A percentile compares a stretch with the other conserved stretches of the same genome.
These are phyloP conservation scores for Anas platyrhynchos DNA, from an alignment of 2,113 vertebrate genomes.

Conservation along the genomic window DNA sequence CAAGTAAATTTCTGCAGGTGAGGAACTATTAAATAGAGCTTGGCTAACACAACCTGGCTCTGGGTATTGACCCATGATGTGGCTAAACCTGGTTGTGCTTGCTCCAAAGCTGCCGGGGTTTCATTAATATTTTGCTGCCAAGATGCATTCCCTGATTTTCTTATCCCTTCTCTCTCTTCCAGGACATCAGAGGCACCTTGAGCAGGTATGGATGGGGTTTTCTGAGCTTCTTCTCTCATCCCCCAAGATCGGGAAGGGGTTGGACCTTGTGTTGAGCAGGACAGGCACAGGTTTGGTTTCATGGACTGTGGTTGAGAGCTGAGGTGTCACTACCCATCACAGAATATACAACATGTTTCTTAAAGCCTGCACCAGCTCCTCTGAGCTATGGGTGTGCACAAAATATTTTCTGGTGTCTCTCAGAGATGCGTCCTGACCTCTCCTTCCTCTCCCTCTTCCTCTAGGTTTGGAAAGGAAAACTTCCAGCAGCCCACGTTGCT, in stretches of 20 bases:
- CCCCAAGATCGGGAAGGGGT: no score
- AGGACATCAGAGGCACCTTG: conserved; percentile 24
- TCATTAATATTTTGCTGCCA: rapidly evolving
- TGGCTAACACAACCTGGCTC: rapidly evolving
- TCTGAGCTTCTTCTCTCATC: neutral
- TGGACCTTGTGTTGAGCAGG: neutral
- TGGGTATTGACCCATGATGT: neutral
- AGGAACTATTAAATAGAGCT: neutral
- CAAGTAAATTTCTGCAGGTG: conserved; percentile 65
- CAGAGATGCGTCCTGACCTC: neutral
- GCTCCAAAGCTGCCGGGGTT: neutral
- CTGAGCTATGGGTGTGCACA: rapidly evolving
- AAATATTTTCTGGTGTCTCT: neutral
- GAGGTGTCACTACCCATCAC: neutral
- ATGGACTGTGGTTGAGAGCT: neutral
- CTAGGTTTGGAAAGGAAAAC: neutral
- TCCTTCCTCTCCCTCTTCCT: rapidly evolving
- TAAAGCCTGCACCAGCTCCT: neutral
- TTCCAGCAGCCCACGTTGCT: neutral
- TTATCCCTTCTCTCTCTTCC: neutral
- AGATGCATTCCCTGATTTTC: rapidly evolving
- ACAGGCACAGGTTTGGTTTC: neutral
- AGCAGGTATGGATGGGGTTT: neutral
- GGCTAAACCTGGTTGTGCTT: no score
- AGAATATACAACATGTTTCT: neutral